These are phyloP conservation scores for Ranitomeya variabilis DNA, from an alignment of 2,113 vertebrate species.

Conservation along the genomic window DNA sequence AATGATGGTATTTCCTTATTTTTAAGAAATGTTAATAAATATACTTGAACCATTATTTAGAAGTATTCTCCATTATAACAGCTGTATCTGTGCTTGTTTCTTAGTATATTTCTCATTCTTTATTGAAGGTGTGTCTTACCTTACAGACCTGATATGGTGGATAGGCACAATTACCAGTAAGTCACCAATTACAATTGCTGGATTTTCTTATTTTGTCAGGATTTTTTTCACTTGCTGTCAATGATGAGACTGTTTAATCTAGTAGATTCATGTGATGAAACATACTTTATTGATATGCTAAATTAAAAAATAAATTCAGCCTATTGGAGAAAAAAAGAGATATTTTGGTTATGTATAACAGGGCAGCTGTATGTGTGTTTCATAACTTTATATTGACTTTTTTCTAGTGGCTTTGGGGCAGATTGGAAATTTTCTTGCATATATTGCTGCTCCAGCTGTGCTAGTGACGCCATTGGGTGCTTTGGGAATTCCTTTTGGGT, in stretches of 20 bases:
- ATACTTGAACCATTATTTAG: neutral
- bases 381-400: slow-evolving; percentile 63
- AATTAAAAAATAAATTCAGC: too few species aligned
- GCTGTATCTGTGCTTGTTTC: neutral
- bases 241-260: neutral
- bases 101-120: slow-evolving; percentile 27
- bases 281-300: too few species aligned
- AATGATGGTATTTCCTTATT: neutral
- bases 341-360: neutral
- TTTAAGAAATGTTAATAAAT: neutral
- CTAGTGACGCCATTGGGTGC: slow-evolving; percentile 93
- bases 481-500: slow-evolving; percentile 96
- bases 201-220: neutral
- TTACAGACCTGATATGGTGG: slow-evolving; percentile 93
- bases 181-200: slow-evolving; percentile 54
- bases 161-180: slow-evolving; percentile 91
- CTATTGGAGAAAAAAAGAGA: too few species aligned
- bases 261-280: too few species aligned
- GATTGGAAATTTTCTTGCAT: slow-evolving; percentile 94
- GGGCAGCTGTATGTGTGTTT: neutral
- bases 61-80: neutral
- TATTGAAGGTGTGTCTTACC: slow-evolving; percentile 83
- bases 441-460: slow-evolving; percentile 90
- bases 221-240: neutral
- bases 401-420: slow-evolving; percentile 89